Conservation (phyloP, 2,113 vertebrate genomes). For the Syngnathus typhle region DNA sequence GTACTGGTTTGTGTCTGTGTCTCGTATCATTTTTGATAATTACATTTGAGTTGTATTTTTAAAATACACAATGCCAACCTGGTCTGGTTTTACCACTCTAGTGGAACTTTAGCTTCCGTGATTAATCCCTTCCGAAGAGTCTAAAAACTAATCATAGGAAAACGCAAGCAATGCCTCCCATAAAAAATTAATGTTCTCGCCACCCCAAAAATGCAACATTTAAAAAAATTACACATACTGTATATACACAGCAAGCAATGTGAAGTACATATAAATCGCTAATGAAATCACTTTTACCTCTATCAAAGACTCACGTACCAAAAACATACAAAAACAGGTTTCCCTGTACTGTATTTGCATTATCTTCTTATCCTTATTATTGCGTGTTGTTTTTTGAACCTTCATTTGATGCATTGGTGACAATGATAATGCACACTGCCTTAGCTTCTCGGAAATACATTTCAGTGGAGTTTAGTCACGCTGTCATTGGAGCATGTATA, state of each 20-base stretch:
- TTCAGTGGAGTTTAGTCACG: conserved; percentile 37
- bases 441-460: conserved; percentile 78
- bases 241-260: neutral
- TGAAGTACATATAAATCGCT: neutral
- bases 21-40: neutral
- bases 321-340: conserved; percentile 20
- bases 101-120: neutral
- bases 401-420: conserved; percentile 43
- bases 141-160: neutral
- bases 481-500: conserved; percentile 49
- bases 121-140: neutral
- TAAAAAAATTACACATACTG: neutral
- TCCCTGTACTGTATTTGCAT: conserved; percentile 29
- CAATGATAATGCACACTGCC: conserved; percentile 72
- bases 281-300: neutral
- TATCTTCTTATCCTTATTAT: conserved; percentile 42
- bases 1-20: conserved; percentile 13
- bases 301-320: neutral
- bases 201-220: neutral
- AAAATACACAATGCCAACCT: neutral
- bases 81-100: neutral
- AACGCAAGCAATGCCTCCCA: neutral
- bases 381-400: conserved; percentile 41
- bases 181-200: neutral
- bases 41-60: neutral